These are phyloP conservation scores for Myioborus melanocephalus DNA, from an alignment of 2,797 vertebrate genomes.

Conservation along the genomic window DNA sequence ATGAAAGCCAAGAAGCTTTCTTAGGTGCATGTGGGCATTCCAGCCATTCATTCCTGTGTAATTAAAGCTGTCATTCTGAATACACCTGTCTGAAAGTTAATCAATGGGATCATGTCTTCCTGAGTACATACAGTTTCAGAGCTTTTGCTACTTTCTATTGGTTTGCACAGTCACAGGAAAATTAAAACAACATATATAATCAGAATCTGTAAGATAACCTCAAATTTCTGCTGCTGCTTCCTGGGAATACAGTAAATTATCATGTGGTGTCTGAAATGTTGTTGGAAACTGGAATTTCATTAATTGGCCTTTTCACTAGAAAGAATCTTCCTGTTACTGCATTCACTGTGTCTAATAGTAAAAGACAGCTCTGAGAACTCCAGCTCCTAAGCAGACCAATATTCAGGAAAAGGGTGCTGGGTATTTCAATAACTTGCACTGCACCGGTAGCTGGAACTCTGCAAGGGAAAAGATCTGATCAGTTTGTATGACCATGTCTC, in stretches of 20 bases:
- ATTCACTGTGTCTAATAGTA: not conserved
- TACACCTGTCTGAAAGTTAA: not conserved
- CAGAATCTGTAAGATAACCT: not conserved
- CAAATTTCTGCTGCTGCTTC: not conserved
- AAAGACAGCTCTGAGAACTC: not conserved
- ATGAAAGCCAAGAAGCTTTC: not conserved
- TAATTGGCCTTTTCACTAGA: not conserved
- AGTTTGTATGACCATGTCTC: not conserved
- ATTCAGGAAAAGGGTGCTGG: not conserved
- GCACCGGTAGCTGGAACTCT: not conserved
- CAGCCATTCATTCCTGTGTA: not conserved
- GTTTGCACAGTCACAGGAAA: not conserved
- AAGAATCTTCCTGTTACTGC: not conserved
- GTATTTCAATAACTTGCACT: not conserved
- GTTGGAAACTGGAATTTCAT: not conserved
- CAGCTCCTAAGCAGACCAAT: not conserved
- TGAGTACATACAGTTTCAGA: not conserved
- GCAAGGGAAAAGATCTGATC: not conserved
- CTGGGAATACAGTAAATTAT: not conserved
- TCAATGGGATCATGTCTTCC: not conserved
- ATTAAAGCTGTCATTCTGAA: constrained; percentile 32
- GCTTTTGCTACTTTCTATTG: not conserved
- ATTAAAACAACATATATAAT: not conserved
- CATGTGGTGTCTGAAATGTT: not conserved
- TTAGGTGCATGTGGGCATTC: not conserved